A percentile compares a stretch with the other conserved stretches of the same genome.
These are phyloP conservation scores for Pluvianellus socialis DNA, from an alignment of 2,113 vertebrate species.

Conservation along the genomic window DNA sequence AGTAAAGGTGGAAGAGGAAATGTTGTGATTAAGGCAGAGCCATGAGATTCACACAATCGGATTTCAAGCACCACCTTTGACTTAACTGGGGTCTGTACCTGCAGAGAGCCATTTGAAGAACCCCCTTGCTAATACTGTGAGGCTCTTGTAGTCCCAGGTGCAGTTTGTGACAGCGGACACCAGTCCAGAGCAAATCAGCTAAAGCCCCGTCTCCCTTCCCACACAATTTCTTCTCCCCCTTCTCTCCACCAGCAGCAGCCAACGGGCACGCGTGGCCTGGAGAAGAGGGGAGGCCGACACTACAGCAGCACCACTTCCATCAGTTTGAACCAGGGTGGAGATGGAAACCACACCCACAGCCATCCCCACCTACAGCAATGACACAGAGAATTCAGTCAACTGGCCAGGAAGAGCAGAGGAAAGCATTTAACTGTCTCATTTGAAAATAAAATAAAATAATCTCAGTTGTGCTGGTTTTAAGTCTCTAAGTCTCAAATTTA, in stretches of 20 bases:
- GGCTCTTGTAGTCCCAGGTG: not conserved
- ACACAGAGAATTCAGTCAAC: not conserved
- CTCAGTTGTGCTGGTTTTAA: not conserved
- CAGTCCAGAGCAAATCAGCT: not conserved
- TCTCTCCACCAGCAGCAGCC: not conserved
- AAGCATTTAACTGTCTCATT: not conserved
- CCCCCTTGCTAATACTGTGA: not conserved
- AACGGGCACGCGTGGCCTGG: accelerated
- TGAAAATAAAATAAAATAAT: no score
- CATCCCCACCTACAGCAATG: not conserved
- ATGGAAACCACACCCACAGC: not conserved
- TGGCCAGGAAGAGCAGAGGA: not conserved
- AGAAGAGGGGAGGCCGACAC: not conserved
- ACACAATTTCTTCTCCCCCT: not conserved
- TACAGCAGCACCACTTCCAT: not conserved
- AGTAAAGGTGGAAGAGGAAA: not conserved
- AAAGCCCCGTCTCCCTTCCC: not conserved
- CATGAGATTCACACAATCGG: not conserved
- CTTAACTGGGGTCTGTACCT: not conserved
- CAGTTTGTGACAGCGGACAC: not conserved
- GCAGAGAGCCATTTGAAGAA: not conserved
- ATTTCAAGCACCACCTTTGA: not conserved
- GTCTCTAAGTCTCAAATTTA: not conserved
- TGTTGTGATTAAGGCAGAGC: not conserved
- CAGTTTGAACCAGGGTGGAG: not conserved